A percentile compares a stretch with the other conserved stretches of the same genome.
Evolutionary conservation across 2,888 invertebrate genomes (phyloP).

Genomic region (Epirrhoe tristata): DNA sequence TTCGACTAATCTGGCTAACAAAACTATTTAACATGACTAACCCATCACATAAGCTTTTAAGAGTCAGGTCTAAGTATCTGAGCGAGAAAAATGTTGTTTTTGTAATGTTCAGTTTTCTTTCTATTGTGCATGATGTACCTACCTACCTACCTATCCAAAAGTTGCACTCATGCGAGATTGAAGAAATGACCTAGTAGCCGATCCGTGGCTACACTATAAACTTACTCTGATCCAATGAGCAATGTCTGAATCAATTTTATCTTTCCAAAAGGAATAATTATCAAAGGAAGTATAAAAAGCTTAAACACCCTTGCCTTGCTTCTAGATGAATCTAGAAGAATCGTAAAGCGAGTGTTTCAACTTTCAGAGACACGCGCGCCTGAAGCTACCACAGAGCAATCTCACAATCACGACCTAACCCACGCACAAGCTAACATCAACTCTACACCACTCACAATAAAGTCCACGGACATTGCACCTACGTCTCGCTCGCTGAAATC

Average conservation of each 20-base stretch:
- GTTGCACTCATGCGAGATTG: no score
- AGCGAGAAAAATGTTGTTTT: no score
- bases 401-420: slow-evolving; percentile 47
- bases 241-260: no score
- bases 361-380: slow-evolving; percentile 66
- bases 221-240: no score
- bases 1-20: neutral
- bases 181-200: no score
- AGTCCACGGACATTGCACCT: slow-evolving; percentile 42
- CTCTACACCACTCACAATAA: slow-evolving; percentile 47
- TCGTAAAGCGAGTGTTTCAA: slow-evolving; percentile 62
- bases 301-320: slow-evolving; percentile 37
- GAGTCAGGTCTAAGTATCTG: neutral
- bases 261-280: no score
- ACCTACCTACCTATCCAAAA: no score
- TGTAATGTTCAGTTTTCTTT: no score
- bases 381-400: slow-evolving; percentile 41
- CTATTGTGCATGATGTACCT: no score
- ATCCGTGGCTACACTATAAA: no score
- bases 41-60: slow-evolving; percentile 20
- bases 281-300: neutral
- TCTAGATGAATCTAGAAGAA: slow-evolving; percentile 52
- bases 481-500: slow-evolving; percentile 43
- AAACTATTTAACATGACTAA: slow-evolving; percentile 52
- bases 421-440: slow-evolving; percentile 48